These are phyloP conservation scores for Pristionchus maxplancki DNA, from an alignment of 2,888 invertebrate species.

Conservation along the genomic window DNA sequence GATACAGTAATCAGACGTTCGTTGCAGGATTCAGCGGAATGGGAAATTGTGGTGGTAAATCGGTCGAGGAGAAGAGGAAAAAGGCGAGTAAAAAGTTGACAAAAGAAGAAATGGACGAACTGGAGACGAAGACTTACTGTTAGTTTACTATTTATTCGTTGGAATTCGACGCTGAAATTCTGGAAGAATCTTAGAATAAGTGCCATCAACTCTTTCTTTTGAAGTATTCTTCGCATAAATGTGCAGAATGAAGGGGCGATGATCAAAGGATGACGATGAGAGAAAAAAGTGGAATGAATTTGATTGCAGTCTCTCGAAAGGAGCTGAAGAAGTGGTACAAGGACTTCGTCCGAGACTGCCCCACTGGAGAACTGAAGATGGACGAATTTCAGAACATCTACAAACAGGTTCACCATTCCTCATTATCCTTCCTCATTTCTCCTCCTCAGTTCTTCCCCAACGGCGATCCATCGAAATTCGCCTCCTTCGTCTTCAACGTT, in stretches of 20 bases:
- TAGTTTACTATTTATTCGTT: slow-evolving; percentile 51
- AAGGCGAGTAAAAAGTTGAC: slow-evolving; percentile 74
- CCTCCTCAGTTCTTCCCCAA: slow-evolving; percentile 96
- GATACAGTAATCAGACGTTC: neutral
- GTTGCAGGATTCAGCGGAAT: slow-evolving; percentile 44
- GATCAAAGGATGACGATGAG: neutral
- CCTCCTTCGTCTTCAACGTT: slow-evolving; percentile 96
- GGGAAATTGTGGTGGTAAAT: slow-evolving; percentile 69
- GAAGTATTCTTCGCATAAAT: neutral
- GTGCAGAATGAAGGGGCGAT: neutral
- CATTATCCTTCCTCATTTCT: no score
- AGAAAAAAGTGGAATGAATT: no score
- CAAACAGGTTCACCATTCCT: neutral
- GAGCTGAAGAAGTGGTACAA: slow-evolving; percentile 80
- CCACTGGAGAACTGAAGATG: slow-evolving; percentile 79
- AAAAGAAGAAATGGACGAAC: slow-evolving; percentile 69
- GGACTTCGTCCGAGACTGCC: slow-evolving; percentile 80
- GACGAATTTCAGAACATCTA: slow-evolving; percentile 76
- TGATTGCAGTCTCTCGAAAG: slow-evolving; percentile 78
- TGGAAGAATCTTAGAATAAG: neutral
- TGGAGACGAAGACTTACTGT: slow-evolving; percentile 75
- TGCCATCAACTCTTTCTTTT: neutral
- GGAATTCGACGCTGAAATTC: neutral
- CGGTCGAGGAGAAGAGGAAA: slow-evolving; percentile 63
- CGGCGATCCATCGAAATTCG: slow-evolving; percentile 98